Evolutionary conservation across 23 tunicate genomes (phyloP), one percentile per base, ranked within the genome.

Genomic region (Ciona savignyi): DNA sequence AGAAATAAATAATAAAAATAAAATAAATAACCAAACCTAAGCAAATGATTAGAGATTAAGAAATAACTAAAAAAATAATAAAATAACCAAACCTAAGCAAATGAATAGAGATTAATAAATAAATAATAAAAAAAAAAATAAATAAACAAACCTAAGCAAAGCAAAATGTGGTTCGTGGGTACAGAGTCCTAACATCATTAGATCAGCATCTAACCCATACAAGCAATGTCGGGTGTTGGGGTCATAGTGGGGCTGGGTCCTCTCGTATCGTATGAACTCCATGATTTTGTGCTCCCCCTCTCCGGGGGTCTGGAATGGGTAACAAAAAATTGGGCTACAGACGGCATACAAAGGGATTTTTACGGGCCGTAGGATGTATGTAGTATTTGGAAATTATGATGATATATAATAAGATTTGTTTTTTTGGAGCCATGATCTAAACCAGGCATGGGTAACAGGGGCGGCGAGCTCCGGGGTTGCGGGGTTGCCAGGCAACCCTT

Each of bases 221-320:
- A 95, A 71, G 35, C 99, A 95, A 56, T 95, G 99, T 25, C 99
- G 65, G 2, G 91, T 88, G 70, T 84, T 83, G 26, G 91, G 82
- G 63, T 95, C 75, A 35, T 95, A 90, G 25, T 69, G 80, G 4
- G 78, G 71, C 30, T 83, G 84, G 20, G 86, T 78, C 27, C 95
- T 70, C 33, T 88, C 70, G 51, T 95, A 65, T 21, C 99, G 96
- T 20, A 95, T 95, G 72, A 78, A 95, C 61, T 95, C 95, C 80
- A 76, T 95, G 56, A 95, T 95, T 64, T 95, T 95, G 91, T 95
- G 99, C 35, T 95, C 99, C 2, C 99, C 99, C 65, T 95, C 99
- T 3, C 99, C 99, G 2, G 99, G 99, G 0, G 99, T 88, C 95
- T 95, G 35, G n/a, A n/a, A n/a, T n/a, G n/a, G n/a, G n/a, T n/a